phyloP scores from a whole-genome alignment of 2,797 vertebrate species.

The Propithecus perrieri region DNA sequence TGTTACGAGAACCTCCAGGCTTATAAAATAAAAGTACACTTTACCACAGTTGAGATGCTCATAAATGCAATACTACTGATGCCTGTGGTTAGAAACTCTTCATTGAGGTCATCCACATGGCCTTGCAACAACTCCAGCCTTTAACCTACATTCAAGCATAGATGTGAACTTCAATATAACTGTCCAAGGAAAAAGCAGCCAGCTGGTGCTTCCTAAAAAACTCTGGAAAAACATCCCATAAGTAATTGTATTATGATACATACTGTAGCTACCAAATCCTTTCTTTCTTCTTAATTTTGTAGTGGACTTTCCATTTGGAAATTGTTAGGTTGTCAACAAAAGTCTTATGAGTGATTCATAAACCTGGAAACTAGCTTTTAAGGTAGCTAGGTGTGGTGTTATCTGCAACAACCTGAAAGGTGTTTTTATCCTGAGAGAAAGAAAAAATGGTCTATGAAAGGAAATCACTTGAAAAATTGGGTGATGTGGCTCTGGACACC shows the following conservation, averaged over 20 bases:
- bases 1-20: neutral
- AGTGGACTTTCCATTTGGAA: slow-evolving; percentile 6
- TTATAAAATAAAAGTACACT: neutral
- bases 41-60: neutral
- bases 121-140: neutral
- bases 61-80: neutral
- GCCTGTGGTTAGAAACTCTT: neutral
- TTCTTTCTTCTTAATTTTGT: neutral
- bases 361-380: neutral
- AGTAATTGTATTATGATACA: neutral
- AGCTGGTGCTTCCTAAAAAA: neutral
- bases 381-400: neutral
- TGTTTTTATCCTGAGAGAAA: neutral
- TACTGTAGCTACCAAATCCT: neutral
- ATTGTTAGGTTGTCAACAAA: neutral
- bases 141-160: neutral
- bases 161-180: neutral
- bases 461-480: neutral
- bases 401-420: neutral
- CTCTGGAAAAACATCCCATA: neutral
- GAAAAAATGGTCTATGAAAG: neutral
- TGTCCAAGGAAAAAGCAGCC: neutral
- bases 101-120: neutral
- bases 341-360: neutral
- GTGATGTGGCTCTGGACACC: neutral